phyloP scores from a whole-genome alignment of 2,113 vertebrate genomes.

The Suricata suricatta region DNA sequence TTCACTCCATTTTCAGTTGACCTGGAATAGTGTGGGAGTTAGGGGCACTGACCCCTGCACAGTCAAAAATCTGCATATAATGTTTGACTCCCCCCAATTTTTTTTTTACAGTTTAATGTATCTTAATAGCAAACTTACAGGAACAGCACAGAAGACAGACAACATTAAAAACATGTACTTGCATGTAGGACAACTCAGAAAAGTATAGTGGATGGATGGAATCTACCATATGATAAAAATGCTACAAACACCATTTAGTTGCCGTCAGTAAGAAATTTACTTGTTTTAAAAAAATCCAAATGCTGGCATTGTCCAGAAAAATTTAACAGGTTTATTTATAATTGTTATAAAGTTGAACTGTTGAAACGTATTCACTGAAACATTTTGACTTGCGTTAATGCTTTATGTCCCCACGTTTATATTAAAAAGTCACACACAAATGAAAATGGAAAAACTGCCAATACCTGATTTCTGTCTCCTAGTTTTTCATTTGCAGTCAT shows the following conservation, averaged over 20 bases:
- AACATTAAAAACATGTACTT: constrained; percentile 92
- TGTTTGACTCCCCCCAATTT: too few species aligned
- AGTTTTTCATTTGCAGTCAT: constrained; percentile 87
- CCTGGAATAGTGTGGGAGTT: background rate
- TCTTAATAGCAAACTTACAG: constrained; percentile 94
- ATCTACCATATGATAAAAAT: constrained; percentile 90
- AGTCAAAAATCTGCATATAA: background rate
- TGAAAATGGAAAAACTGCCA: constrained; percentile 89
- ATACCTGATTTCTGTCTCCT: constrained; percentile 87
- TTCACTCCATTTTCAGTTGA: background rate
- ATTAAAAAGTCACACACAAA: constrained; percentile 89
- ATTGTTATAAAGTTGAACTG: constrained; percentile 88
- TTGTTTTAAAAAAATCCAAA: constrained; percentile 89
- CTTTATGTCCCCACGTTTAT: constrained; percentile 82
- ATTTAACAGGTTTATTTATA: constrained; percentile 89
- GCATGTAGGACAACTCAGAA: constrained; percentile 90
- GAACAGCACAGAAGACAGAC: constrained; percentile 92
- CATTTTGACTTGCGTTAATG: constrained; percentile 82
- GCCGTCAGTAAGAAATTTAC: constrained; percentile 90
- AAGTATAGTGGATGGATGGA: constrained; percentile 90
- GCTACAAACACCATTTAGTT: constrained; percentile 91
- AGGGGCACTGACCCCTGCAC: background rate
- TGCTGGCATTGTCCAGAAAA: constrained; percentile 91
- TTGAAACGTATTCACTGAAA: constrained; percentile 84
- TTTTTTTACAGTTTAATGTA: constrained; percentile 91